Percentiles rank a stretch among this genome's conserved stretches.
phyloP scores from a whole-genome alignment of 2,797 vertebrate species.

The Catostomus latipinnis region DNA sequence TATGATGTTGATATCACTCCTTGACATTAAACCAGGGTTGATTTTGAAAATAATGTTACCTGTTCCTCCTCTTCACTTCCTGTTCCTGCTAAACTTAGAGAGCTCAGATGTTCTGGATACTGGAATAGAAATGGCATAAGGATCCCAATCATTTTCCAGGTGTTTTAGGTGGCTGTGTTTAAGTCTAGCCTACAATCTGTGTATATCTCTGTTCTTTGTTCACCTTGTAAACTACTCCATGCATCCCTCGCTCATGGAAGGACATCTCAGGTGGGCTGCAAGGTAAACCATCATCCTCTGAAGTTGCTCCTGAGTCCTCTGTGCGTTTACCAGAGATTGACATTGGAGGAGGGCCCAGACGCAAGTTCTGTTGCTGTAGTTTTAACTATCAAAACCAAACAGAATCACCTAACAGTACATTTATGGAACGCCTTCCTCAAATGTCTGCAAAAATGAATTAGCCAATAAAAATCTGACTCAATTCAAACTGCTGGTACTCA shows the following conservation, averaged over 20 bases:
- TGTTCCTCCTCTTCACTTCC: constrained; percentile 82
- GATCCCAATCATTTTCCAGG: no score
- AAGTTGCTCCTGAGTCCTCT: constrained; percentile 84
- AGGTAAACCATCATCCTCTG: constrained; percentile 88
- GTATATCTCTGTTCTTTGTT: constrained; percentile 45
- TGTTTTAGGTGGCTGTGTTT: no score
- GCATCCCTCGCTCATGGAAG: constrained; percentile 70
- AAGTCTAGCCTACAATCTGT: no score
- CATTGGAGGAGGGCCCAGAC: constrained; percentile 75
- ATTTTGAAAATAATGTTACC: constrained; percentile 61
- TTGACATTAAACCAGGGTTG: background rate
- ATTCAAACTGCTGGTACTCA: no score
- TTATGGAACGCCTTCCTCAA: no score
- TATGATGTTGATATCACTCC: no score
- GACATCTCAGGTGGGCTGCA: constrained; percentile 82
- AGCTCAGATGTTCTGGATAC: constrained; percentile 75
- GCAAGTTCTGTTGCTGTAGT: constrained; percentile 81
- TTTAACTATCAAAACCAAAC: constrained; percentile 75
- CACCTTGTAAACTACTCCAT: constrained; percentile 69
- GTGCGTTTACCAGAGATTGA: constrained; percentile 71
- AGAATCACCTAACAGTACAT: background rate
- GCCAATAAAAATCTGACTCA: no score
- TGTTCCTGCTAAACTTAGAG: constrained; percentile 78
- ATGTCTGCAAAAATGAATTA: no score
- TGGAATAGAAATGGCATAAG: constrained; percentile 55